phyloP scores from a whole-genome alignment of 92 coral and sea anemone species.

The Palythoa grandis region DNA sequence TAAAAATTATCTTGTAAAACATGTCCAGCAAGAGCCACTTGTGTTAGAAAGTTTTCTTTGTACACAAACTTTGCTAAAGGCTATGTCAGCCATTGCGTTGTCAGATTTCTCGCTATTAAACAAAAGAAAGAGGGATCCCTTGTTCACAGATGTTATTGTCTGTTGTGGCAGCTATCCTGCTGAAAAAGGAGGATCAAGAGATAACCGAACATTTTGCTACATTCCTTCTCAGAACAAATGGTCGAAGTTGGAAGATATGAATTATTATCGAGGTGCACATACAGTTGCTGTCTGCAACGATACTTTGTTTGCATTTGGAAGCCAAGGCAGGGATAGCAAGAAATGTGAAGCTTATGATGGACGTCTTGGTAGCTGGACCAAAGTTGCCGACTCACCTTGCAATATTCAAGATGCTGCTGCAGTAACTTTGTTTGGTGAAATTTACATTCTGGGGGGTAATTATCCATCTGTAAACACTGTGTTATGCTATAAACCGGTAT shows the following conservation, averaged over 20 bases:
- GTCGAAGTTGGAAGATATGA: constrained; percentile 65
- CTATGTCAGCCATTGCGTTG: constrained; percentile 63
- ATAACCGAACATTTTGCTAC: constrained; percentile 63
- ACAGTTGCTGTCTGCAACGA: constrained; percentile 66
- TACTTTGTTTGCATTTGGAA: constrained; percentile 70
- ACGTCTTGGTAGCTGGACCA: constrained; percentile 61
- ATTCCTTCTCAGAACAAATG: constrained; percentile 66
- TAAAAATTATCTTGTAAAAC: constrained; percentile 61
- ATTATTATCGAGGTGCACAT: constrained; percentile 65
- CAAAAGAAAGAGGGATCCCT: constrained; percentile 50
- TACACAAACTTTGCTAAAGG: constrained; percentile 66
- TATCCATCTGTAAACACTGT: constrained; percentile 1
- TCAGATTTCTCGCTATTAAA: constrained; percentile 52
- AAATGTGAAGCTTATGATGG: constrained; percentile 72
- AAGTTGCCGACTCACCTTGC: constrained; percentile 61
- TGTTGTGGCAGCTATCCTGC: constrained; percentile 72
- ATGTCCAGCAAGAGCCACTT: constrained; percentile 73
- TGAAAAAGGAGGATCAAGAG: background rate
- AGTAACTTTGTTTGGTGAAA: constrained; percentile 26
- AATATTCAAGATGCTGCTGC: constrained; percentile 12
- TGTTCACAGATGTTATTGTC: constrained; percentile 64
- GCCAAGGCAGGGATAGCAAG: constrained; percentile 54
- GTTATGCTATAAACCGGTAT: constrained; percentile 39
- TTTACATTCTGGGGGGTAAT: constrained; percentile 51
- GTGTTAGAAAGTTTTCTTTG: constrained; percentile 67